Base-by-base conservation (phyloP, 2,888 invertebrate species). In the Chalcosyrphus nemorum region DNA sequence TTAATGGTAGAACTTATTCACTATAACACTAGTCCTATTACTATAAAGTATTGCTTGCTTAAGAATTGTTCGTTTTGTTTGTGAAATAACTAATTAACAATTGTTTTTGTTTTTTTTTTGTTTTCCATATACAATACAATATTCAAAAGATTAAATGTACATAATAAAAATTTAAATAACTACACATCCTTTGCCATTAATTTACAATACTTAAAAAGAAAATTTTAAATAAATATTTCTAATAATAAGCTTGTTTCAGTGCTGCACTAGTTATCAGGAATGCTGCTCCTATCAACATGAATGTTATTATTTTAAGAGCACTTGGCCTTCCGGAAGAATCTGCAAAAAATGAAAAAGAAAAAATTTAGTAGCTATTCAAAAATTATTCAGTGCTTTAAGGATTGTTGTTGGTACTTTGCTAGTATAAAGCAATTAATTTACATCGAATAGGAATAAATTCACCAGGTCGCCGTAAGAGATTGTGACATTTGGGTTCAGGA, bases 301-400 rank as follows among this genome's bases (percentile, higher is more conserved):
- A 90, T 81, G 91, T 91, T 80, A 91, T 90, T 86, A 91, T 90
- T 89, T 91, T 91, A 82, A 91, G 90, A 87, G 90, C 90, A 89
- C 91, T 91, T 88, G 91, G 91, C 87, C 91, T 90, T 87, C 90
- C 90, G 91, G 91, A 91, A 91, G 91, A 91, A 90, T 91, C 91
- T 91, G 86, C 4, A 88, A 88, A 45, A 41, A 21, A 17, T 4
- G 9, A 45, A 63, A 2, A 24, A 43, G 35, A 17, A 24, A 7
- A 6, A 3, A 2, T 19, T 21, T 35, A 13, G 9, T n/a, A 3
- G 9, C 24, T 1, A 13, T 21, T 19, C 17, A 43, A 21, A 11
- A 21, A n/a, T 47, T 24, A 24, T 24, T 24, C 4, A 24, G n/a
- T 27, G 27, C 2, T 27, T 27, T 27, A 27, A 27, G 27, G 5